Conservation (phyloP, 2,888 invertebrate species). For the Oxystoma pomonae region DNA sequence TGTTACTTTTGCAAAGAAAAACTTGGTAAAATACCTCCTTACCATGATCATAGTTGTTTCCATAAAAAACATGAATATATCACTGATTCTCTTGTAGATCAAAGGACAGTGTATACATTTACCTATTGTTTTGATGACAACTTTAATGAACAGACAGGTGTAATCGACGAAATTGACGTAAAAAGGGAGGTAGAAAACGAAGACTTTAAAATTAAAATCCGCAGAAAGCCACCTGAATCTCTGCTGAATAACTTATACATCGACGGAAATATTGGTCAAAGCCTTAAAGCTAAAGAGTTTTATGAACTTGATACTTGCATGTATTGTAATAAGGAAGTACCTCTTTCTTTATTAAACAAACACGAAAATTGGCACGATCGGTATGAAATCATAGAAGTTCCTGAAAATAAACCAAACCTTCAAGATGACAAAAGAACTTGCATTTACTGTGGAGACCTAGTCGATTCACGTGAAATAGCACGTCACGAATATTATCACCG, state of each 20-base stretch:
- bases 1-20: constrained; percentile 4
- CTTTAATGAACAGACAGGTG: neutral
- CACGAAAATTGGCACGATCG: neutral
- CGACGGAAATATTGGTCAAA: neutral
- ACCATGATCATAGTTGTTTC: constrained; percentile 30
- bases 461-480: constrained; percentile 11
- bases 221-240: neutral
- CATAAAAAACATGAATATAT: constrained; percentile 1
- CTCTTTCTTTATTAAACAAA: neutral
- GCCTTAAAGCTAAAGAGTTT: neutral
- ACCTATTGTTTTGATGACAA: neutral
- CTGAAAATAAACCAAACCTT: neutral
- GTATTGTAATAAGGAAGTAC: neutral
- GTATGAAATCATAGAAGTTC: neutral
- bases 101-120: neutral
- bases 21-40: neutral
- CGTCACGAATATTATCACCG: constrained; percentile 17
- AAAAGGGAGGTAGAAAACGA: neutral
- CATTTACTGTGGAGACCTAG: constrained; percentile 18
- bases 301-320: neutral
- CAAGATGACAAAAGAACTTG: constrained; percentile 17
- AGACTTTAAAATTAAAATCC: neutral
- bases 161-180: too few relatives aligned
- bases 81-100: neutral
- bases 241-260: neutral